Evolutionary conservation across 2,888 invertebrate genomes (phyloP).

Genomic region (Yponomeuta malinellus): DNA sequence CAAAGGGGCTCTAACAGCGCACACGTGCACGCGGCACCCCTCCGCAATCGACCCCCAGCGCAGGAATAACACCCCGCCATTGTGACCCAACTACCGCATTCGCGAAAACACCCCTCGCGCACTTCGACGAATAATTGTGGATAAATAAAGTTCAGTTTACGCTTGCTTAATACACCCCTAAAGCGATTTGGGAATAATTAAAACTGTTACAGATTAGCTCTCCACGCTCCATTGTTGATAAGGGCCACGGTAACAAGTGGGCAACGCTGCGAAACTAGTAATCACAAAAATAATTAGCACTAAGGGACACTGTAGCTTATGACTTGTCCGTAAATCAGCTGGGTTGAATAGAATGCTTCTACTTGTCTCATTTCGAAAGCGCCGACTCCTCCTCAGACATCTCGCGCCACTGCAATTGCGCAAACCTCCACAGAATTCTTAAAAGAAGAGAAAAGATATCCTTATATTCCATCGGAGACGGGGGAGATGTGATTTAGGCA

Average conservation of each 20-base stretch:
- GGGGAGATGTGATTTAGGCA: too few species aligned
- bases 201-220: constrained; percentile 1
- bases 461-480: too few species aligned
- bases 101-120: constrained; percentile 43
- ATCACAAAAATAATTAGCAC: background rate
- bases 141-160: constrained; percentile 60
- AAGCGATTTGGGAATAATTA: constrained; percentile 10
- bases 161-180: constrained; percentile 21
- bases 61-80: constrained; percentile 44
- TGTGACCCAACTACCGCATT: constrained; percentile 31
- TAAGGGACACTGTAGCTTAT: too few species aligned
- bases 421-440: too few species aligned
- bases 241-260: background rate
- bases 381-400: too few species aligned
- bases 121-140: constrained; percentile 54
- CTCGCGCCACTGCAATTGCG: too few species aligned
- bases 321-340: too few species aligned
- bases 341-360: too few species aligned
- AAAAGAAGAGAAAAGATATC: too few species aligned
- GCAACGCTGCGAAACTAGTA: background rate
- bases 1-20: constrained; percentile 50
- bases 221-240: background rate
- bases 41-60: constrained; percentile 27
- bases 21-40: constrained; percentile 53
- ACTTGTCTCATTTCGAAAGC: too few species aligned